Percentiles rank a stretch among this genome's conserved stretches.
Evolutionary conservation across 2,888 invertebrate genomes (phyloP).

Genomic region (Synergus japonicus): DNA sequence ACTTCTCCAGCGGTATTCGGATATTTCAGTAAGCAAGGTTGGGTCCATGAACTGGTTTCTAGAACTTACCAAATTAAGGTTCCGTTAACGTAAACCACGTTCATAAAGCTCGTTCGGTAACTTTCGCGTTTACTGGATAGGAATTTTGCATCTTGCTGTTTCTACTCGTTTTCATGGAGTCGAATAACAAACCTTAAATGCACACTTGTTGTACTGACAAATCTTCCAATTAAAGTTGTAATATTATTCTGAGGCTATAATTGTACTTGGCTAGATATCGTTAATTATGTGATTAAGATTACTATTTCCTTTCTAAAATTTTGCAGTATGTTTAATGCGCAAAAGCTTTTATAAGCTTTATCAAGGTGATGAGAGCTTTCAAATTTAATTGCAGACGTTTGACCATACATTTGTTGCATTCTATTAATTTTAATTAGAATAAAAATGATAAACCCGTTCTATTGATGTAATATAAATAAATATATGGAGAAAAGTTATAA

Average conservation of each 20-base stretch:
- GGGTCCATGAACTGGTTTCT: slow-evolving; percentile 29
- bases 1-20: slow-evolving; percentile 1
- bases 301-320: neutral
- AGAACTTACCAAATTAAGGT: slow-evolving; percentile 38
- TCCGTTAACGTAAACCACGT: slow-evolving; percentile 36
- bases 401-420: no score
- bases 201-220: slow-evolving; percentile 22
- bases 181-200: slow-evolving; percentile 36
- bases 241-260: slow-evolving; percentile 23
- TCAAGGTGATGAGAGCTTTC: no score
- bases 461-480: neutral
- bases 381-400: no score
- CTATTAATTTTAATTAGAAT: no score
- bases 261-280: neutral
- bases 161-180: neutral
- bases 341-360: no score
- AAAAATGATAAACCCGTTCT: neutral
- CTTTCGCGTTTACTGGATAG: slow-evolving; percentile 14
- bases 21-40: slow-evolving; percentile 10
- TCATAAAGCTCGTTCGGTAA: slow-evolving; percentile 34
- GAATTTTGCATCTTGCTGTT: slow-evolving; percentile 35
- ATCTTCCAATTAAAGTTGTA: slow-evolving; percentile 30
- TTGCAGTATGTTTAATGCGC: no score
- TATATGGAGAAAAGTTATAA: neutral
- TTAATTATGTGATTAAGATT: neutral